Conservation (phyloP, 1,140 invertebrate genomes). For the Procambarus clarkii region DNA sequence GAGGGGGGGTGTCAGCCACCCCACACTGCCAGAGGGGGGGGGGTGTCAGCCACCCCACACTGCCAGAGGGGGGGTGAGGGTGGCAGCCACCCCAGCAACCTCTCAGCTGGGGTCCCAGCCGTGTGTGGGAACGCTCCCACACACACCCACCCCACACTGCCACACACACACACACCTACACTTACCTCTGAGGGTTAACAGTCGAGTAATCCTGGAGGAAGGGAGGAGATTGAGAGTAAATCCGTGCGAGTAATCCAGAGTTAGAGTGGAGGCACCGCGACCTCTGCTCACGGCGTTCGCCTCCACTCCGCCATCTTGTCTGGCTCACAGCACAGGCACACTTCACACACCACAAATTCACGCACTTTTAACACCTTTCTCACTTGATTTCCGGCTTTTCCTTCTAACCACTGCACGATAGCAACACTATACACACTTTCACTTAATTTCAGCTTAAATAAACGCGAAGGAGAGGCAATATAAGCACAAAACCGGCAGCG, state of each 20-base stretch:
- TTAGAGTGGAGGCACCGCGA: slow-evolving; percentile 45
- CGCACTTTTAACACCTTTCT: slow-evolving; percentile 53
- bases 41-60: too few species aligned
- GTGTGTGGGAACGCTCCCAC: slow-evolving; percentile 6
- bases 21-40: too few species aligned
- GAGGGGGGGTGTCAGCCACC: too few species aligned
- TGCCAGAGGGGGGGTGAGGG: too few species aligned
- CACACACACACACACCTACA: neutral
- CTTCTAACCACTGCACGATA: slow-evolving; percentile 38
- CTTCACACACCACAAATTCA: slow-evolving; percentile 51
- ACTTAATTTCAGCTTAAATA: slow-evolving; percentile 32
- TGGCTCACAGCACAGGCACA: slow-evolving; percentile 61
- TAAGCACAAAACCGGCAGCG: slow-evolving; percentile 46
- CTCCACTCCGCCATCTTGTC: slow-evolving; percentile 67
- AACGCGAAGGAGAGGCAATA: slow-evolving; percentile 41
- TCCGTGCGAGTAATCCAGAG: slow-evolving; percentile 57
- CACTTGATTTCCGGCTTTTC: slow-evolving; percentile 43
- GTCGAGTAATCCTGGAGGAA: slow-evolving; percentile 31
- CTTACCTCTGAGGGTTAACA: slow-evolving; percentile 44
- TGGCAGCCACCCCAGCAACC: neutral
- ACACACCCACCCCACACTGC: neutral
- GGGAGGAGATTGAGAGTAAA: slow-evolving; percentile 10
- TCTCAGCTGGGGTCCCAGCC: slow-evolving; percentile 24
- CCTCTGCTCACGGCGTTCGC: slow-evolving; percentile 64
- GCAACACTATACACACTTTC: slow-evolving; percentile 55